Percentiles rank a stretch among this genome's conserved stretches.
Conservation (phyloP, 35 echinoderm and acorn worm species). For the Hemicentrotus pulcherrimus region DNA sequence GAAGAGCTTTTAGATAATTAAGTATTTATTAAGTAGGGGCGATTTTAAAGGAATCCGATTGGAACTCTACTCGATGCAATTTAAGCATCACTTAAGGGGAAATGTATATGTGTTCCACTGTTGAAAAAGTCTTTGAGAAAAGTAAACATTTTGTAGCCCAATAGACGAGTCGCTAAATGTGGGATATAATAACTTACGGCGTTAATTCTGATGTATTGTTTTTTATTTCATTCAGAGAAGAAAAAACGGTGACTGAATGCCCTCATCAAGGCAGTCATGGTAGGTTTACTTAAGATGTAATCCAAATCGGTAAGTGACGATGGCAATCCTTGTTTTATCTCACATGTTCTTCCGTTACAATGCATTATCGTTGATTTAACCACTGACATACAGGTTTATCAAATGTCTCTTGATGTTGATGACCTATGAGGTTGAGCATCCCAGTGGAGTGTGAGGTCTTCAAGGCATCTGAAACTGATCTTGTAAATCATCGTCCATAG, state of each 20-base stretch:
- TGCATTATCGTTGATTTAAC: not conserved
- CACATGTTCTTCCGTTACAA: not conserved
- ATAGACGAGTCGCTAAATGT: too few relatives aligned
- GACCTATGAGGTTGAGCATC: not conserved
- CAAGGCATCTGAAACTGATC: not conserved
- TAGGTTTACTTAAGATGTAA: not conserved
- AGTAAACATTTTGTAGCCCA: too few relatives aligned
- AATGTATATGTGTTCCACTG: too few relatives aligned
- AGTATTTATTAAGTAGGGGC: too few relatives aligned
- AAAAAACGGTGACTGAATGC: not conserved
- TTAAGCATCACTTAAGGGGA: too few relatives aligned
- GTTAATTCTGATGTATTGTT: too few relatives aligned
- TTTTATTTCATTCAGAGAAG: not conserved
- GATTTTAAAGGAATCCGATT: too few relatives aligned
- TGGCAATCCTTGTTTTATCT: not conserved
- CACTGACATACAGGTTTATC: not conserved
- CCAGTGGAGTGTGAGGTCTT: not conserved
- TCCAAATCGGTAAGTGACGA: not conserved
- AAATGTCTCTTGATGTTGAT: not conserved
- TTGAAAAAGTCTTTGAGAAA: too few relatives aligned
- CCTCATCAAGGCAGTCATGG: not conserved
- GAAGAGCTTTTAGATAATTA: too few relatives aligned
- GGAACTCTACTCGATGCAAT: too few relatives aligned
- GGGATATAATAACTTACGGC: too few relatives aligned
- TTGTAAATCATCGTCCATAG: not conserved